Conservation (phyloP, 2,797 vertebrate genomes). For the Molossus alvarezi region DNA sequence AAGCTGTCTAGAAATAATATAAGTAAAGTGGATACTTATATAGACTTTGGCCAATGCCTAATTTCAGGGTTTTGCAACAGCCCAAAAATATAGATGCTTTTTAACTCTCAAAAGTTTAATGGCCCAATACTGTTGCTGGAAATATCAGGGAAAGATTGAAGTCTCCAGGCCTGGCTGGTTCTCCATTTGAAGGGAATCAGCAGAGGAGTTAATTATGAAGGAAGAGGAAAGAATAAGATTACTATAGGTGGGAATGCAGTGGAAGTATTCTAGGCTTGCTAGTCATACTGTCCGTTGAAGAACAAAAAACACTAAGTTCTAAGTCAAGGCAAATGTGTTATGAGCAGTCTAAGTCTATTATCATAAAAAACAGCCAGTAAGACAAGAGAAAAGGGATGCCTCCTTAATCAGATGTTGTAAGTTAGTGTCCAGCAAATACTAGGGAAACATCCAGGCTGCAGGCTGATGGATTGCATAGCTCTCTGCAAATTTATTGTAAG, state of each 20-base stretch:
- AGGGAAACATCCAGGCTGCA: background rate
- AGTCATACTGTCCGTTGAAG: background rate
- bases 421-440: background rate
- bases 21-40: background rate
- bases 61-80: conserved; percentile 22
- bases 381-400: background rate
- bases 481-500: background rate
- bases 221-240: background rate
- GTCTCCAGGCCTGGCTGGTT: background rate
- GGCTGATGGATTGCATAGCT: background rate
- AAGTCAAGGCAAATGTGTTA: background rate
- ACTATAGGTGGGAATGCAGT: background rate
- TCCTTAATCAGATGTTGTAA: background rate
- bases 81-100: conserved; percentile 8
- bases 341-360: background rate
- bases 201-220: background rate
- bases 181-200: background rate
- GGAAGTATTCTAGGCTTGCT: background rate
- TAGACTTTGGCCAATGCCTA: conserved; percentile 4
- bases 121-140: background rate
- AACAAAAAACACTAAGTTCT: background rate
- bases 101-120: conserved; percentile 5
- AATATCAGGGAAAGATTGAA: background rate
- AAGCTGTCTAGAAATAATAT: conserved; percentile 43
- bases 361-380: background rate